These are phyloP conservation scores for Conopomorpha cramerella DNA, from an alignment of 1,140 invertebrate species.

Conservation along the genomic window DNA sequence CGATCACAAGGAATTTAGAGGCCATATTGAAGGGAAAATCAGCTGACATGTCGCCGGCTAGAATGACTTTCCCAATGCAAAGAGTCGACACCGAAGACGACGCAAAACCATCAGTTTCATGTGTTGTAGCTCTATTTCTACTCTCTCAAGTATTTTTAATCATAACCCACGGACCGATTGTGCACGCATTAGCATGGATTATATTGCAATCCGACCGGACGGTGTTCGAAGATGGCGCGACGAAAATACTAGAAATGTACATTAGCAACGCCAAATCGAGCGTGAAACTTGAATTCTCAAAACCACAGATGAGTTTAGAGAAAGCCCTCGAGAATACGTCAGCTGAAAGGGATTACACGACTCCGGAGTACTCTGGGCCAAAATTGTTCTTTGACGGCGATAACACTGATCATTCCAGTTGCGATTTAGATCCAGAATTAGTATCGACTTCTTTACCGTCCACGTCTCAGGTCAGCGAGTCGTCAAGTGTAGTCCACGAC, in stretches of 20 bases:
- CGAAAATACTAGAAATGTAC: constrained; percentile 77
- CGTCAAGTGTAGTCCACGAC: constrained; percentile 49
- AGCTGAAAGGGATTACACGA: constrained; percentile 43
- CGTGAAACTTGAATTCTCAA: constrained; percentile 51
- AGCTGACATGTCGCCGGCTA: constrained; percentile 29
- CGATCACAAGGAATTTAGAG: constrained; percentile 64
- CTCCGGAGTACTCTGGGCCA: constrained; percentile 33
- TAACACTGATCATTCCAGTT: constrained; percentile 52
- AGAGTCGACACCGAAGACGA: constrained; percentile 47
- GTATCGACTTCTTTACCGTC: constrained; percentile 54
- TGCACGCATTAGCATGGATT: constrained; percentile 86
- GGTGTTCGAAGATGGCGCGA: constrained; percentile 73
- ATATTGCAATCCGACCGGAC: constrained; percentile 79
- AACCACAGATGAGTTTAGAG: constrained; percentile 67
- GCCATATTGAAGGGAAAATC: constrained; percentile 64
- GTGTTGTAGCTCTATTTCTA: constrained; percentile 89
- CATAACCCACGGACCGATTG: constrained; percentile 84
- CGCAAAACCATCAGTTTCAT: constrained; percentile 76
- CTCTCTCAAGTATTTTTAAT: constrained; percentile 97
- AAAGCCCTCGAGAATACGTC: constrained; percentile 61
- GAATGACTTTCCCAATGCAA: constrained; percentile 35
- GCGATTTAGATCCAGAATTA: constrained; percentile 53
- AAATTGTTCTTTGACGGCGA: constrained; percentile 34
- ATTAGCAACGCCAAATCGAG: constrained; percentile 52
- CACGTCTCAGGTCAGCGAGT: constrained; percentile 53